Conservation (phyloP, 2,113 vertebrate species). For the Chaetops frenatus region DNA sequence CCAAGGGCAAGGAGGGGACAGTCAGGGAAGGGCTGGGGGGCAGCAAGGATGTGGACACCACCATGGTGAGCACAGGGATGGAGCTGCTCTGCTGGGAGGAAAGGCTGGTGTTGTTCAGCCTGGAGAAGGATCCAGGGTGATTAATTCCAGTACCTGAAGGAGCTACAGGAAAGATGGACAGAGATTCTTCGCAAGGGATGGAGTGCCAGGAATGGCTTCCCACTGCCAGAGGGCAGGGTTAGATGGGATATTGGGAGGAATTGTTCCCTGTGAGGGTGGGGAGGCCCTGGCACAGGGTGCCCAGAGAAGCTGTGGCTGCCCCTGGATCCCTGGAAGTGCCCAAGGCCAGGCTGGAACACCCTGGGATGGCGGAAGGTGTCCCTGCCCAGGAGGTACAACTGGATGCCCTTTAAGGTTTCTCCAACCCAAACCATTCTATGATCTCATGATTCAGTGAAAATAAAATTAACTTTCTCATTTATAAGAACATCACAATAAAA, state of each 20-base stretch:
- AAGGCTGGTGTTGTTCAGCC: neutral
- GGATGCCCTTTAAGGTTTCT: too few species aligned
- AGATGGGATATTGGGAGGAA: rapidly evolving
- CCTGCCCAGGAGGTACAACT: neutral
- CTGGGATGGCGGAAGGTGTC: rapidly evolving
- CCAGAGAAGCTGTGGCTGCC: neutral
- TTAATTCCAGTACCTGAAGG: rapidly evolving
- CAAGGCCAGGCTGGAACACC: neutral
- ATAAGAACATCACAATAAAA: neutral
- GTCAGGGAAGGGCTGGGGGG: rapidly evolving
- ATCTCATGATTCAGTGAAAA: neutral
- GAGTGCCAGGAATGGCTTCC: neutral
- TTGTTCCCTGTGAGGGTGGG: rapidly evolving
- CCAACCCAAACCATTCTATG: neutral
- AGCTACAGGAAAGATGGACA: neutral
- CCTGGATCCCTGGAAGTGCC: neutral
- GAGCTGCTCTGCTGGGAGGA: neutral
- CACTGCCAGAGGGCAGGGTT: neutral
- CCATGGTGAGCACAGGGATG: rapidly evolving
- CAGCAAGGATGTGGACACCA: neutral
- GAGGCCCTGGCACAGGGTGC: neutral
- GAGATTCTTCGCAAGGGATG: neutral
- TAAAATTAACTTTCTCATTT: neutral
- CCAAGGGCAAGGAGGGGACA: neutral
- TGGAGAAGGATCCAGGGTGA: neutral